Conservation (phyloP, 92 coral and sea anemone genomes). For the Phenganax stokvisi region DNA sequence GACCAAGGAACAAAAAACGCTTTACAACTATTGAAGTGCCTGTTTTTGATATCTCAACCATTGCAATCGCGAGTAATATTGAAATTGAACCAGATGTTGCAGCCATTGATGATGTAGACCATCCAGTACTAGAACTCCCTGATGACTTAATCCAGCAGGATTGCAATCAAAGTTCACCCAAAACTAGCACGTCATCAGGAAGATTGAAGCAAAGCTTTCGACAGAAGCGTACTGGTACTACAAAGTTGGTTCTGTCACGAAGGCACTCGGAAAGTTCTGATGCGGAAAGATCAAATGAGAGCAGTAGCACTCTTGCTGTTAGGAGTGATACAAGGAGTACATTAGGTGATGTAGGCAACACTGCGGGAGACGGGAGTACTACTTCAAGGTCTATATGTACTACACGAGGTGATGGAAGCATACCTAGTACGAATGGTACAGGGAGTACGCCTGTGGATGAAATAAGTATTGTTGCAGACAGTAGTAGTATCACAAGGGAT, state of each 20-base stretch:
- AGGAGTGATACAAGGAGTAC: not conserved
- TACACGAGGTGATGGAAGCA: too few species aligned
- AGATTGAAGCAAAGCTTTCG: conserved; percentile 6
- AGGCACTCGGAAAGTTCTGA: not conserved
- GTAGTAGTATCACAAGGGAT: too few species aligned
- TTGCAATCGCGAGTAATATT: conserved; percentile 35
- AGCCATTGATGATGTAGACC: not conserved
- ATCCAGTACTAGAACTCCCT: conserved; percentile 33
- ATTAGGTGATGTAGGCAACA: not conserved
- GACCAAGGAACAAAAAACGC: not conserved
- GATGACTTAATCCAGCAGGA: conserved; percentile 24
- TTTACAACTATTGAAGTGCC: not conserved
- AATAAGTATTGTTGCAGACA: too few species aligned
- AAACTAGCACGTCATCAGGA: not conserved
- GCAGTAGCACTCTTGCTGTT: not conserved
- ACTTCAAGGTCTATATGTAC: too few species aligned
- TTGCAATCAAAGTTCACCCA: not conserved
- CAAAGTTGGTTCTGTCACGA: conserved; percentile 27
- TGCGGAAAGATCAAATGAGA: not conserved
- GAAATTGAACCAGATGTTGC: conserved; percentile 10
- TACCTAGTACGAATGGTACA: too few species aligned
- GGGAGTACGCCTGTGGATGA: too few species aligned
- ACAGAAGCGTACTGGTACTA: not conserved
- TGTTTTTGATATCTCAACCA: conserved; percentile 12
- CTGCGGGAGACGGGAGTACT: not conserved